Percentiles rank a stretch among this genome's conserved stretches.
Conservation (phyloP, 2,797 vertebrate species). For the Scarus forsteni region DNA sequence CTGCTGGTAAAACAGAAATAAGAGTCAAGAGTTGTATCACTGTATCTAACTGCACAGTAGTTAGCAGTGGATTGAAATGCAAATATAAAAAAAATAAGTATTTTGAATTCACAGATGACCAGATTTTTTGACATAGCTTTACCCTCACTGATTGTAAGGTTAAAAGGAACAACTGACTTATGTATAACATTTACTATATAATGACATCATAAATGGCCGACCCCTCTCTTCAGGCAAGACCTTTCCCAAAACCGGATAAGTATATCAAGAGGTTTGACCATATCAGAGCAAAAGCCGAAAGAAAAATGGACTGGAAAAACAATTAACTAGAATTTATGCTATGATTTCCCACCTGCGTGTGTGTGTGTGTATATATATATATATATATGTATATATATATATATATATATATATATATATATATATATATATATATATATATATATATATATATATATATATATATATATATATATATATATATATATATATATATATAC, state of each 20-base stretch:
- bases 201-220: neutral
- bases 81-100: too few relatives aligned
- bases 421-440: too few relatives aligned
- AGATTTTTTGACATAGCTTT: too few relatives aligned
- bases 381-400: too few relatives aligned
- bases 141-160: too few relatives aligned
- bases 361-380: too few relatives aligned
- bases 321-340: neutral
- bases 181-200: neutral
- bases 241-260: neutral
- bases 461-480: too few relatives aligned
- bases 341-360: conserved; percentile 45
- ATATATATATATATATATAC: too few relatives aligned
- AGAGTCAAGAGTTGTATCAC: neutral
- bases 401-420: too few relatives aligned
- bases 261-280: conserved; percentile 1
- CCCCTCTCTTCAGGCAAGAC: neutral
- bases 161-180: neutral
- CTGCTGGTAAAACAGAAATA: conserved; percentile 7
- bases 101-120: neutral
- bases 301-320: conserved; percentile 15
- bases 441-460: too few relatives aligned
- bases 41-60: neutral
- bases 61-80: neutral
- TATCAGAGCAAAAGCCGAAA: neutral